A percentile compares a stretch with the other conserved stretches of the same genome.
These are phyloP conservation scores for Molanna angustata DNA, from an alignment of 2,888 invertebrate species.

Conservation along the genomic window DNA sequence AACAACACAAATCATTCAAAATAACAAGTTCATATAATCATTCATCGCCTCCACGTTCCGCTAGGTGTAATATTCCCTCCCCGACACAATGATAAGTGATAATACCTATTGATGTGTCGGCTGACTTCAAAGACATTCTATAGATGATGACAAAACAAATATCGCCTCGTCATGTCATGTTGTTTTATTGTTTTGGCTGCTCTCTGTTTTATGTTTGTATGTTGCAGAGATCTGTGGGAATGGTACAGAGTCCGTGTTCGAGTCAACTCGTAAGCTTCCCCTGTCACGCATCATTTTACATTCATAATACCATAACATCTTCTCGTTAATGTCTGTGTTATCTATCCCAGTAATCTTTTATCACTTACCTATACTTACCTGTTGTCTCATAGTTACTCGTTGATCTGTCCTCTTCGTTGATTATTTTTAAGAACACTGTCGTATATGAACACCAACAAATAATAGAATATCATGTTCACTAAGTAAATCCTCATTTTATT, in stretches of 20 bases:
- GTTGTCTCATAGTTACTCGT: no score
- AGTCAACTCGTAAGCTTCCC: constrained; percentile 73
- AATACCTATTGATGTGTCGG: no score
- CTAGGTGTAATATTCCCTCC: not conserved
- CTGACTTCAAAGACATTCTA: no score
- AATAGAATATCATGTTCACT: no score
- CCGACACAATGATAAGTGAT: not conserved
- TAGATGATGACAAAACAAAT: not conserved
- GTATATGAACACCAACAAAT: no score
- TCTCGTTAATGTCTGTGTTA: constrained; percentile 22
- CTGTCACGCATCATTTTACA: constrained; percentile 29
- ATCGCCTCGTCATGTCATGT: constrained; percentile 4
- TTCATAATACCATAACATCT: constrained; percentile 24
- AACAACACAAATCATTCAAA: no score
- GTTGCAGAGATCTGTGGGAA: constrained; percentile 68
- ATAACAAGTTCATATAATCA: no score
- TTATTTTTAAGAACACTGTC: no score
- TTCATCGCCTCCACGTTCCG: constrained; percentile 10
- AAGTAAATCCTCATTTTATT: no score
- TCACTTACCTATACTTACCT: no score
- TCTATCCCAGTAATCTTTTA: no score
- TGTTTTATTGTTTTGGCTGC: constrained; percentile 44
- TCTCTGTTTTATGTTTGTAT: constrained; percentile 46
- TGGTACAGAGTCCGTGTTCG: constrained; percentile 83
- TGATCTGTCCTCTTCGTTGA: no score